phyloP scores from a whole-genome alignment of 1,140 invertebrate species.

The Nasonia giraulti region DNA sequence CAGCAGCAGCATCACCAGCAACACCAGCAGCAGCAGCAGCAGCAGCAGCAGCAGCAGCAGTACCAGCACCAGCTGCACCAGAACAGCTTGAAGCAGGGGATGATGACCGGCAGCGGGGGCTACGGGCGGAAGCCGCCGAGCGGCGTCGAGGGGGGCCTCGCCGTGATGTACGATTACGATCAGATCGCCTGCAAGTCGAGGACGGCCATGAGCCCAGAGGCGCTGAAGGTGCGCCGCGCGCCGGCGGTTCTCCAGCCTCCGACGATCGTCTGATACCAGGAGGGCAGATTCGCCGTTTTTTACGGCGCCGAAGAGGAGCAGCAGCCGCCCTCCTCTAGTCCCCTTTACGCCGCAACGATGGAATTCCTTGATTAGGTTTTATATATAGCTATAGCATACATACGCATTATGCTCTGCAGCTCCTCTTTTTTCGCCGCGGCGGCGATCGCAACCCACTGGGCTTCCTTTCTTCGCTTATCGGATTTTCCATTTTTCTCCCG shows the following conservation, averaged over 20 bases:
- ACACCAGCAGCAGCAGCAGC: constrained; percentile 24
- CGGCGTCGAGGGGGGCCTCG: constrained; percentile 57
- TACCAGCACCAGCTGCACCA: constrained; percentile 30
- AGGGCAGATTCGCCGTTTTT: constrained; percentile 51
- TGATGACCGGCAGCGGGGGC: neutral
- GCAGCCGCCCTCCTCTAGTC: constrained; percentile 20
- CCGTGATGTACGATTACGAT: constrained; percentile 71
- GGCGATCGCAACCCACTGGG: neutral
- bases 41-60: constrained; percentile 21
- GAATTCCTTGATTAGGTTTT: constrained; percentile 6
- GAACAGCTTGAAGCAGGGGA: constrained; percentile 22
- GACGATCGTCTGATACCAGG: constrained; percentile 67
- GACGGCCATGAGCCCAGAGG: constrained; percentile 70
- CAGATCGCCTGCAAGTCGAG: constrained; percentile 67
- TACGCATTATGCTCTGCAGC: neutral
- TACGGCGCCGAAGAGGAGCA: constrained; percentile 38
- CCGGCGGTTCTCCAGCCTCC: constrained; percentile 71
- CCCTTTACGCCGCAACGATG: constrained; percentile 31
- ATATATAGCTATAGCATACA: neutral
- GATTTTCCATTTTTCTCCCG: constrained; percentile 10
- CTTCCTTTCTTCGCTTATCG: neutral
- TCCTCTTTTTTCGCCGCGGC: neutral
- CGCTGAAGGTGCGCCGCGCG: constrained; percentile 70
- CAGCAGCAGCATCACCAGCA: constrained; percentile 28
- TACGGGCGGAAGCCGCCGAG: constrained; percentile 13